These are phyloP conservation scores for Philopotamus ludificatus DNA, from an alignment of 1,140 invertebrate species.

Conservation along the genomic window DNA sequence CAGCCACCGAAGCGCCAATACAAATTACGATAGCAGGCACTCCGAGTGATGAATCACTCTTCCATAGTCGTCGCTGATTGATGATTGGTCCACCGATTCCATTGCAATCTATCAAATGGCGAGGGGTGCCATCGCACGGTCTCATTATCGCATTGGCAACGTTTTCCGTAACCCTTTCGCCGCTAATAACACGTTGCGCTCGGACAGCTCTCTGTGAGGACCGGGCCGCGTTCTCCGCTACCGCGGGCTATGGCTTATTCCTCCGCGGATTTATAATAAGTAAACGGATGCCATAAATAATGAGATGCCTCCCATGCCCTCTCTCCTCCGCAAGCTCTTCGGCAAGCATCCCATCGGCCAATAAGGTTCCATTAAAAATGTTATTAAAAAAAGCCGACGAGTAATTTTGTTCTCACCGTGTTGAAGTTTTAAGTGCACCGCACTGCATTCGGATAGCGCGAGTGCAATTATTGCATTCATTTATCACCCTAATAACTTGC, in stretches of 20 bases:
- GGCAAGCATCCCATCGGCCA: too few relatives aligned
- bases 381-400: too few relatives aligned
- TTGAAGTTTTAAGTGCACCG: too few relatives aligned
- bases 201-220: neutral
- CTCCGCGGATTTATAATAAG: conserved; percentile 31
- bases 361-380: too few relatives aligned
- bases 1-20: too few relatives aligned
- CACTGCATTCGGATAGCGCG: too few relatives aligned
- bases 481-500: too few relatives aligned
- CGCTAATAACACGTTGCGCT: neutral
- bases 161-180: neutral
- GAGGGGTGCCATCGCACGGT: neutral
- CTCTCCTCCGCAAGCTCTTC: conserved; percentile 14
- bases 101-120: neutral
- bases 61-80: neutral
- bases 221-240: neutral
- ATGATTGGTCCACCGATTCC: neutral
- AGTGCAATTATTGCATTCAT: too few relatives aligned
- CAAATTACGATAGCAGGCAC: too few relatives aligned
- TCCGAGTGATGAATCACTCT: neutral
- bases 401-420: too few relatives aligned
- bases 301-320: conserved; percentile 27
- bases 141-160: neutral
- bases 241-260: conserved; percentile 31
- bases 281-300: conserved; percentile 41